Percentiles rank a stretch among this genome's conserved stretches.
phyloP scores from a whole-genome alignment of 2,888 invertebrate genomes.

The Xanthostigma xanthostigma region DNA sequence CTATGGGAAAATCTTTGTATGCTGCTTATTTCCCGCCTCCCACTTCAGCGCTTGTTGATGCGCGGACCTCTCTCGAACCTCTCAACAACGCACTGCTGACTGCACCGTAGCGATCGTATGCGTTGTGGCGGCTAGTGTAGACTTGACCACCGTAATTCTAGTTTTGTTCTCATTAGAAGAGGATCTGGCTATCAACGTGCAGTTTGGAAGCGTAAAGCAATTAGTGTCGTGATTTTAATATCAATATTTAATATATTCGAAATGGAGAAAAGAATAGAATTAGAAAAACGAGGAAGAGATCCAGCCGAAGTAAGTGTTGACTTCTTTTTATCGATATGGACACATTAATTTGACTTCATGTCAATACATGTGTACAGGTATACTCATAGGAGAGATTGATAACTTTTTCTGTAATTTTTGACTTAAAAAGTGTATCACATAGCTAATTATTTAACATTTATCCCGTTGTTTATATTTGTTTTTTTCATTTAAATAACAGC shows the following conservation, averaged over 20 bases:
- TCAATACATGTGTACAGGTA: conserved; percentile 4
- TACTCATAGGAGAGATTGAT: background rate
- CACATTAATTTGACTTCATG: conserved; percentile 3
- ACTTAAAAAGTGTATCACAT: no score
- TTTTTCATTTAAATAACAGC: no score
- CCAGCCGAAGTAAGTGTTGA: conserved; percentile 69
- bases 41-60: background rate
- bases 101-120: conserved; percentile 1
- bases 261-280: conserved; percentile 92
- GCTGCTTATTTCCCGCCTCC: background rate
- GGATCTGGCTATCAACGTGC: no score
- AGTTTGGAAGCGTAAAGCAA: background rate
- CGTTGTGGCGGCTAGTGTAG: conserved; percentile 3
- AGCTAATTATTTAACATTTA: no score
- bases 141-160: no score
- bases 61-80: conserved; percentile 1
- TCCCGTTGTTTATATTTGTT: no score
- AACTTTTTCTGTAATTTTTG: no score
- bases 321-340: conserved; percentile 1
- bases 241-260: conserved; percentile 4
- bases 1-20: no score
- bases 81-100: background rate
- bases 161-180: no score
- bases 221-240: background rate
- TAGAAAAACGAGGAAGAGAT: conserved; percentile 84